Conservation (phyloP, 2,797 vertebrate genomes). For the Danio jaintianensis region DNA sequence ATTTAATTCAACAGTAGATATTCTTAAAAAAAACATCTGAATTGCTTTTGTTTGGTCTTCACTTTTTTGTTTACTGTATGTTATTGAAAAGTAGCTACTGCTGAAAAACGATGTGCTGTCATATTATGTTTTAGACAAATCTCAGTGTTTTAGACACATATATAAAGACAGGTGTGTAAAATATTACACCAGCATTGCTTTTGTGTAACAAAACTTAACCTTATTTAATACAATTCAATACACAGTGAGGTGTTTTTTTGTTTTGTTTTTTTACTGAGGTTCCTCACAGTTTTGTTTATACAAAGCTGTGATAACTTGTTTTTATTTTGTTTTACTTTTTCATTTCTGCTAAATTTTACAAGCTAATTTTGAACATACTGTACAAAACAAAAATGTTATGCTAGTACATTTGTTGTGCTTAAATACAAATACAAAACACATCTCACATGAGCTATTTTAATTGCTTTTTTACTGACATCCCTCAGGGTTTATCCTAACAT, state of each 20-base stretch:
- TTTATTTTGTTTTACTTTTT: neutral
- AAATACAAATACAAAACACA: slow-evolving; percentile 23
- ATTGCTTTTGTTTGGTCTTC: neutral
- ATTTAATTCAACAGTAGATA: slow-evolving; percentile 4
- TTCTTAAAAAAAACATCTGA: neutral
- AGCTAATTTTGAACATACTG: neutral
- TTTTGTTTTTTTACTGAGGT: neutral
- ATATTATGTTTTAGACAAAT: no score
- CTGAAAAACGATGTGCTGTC: no score
- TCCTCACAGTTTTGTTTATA: neutral
- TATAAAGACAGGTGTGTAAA: no score
- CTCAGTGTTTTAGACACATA: no score
- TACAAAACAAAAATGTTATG: no score
- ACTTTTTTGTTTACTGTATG: neutral
- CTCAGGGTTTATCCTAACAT: neutral
- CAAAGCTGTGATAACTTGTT: slow-evolving; percentile 6
- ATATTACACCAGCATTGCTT: no score
- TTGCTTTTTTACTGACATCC: neutral
- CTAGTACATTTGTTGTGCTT: neutral
- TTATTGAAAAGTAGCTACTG: no score
- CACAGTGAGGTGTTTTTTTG: no score
- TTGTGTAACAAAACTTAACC: neutral
- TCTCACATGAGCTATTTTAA: slow-evolving; percentile 26
- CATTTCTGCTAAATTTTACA: neutral
- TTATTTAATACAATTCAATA: no score